Conservation (phyloP, 2,113 vertebrate species). For the Bostrychus sinensis region DNA sequence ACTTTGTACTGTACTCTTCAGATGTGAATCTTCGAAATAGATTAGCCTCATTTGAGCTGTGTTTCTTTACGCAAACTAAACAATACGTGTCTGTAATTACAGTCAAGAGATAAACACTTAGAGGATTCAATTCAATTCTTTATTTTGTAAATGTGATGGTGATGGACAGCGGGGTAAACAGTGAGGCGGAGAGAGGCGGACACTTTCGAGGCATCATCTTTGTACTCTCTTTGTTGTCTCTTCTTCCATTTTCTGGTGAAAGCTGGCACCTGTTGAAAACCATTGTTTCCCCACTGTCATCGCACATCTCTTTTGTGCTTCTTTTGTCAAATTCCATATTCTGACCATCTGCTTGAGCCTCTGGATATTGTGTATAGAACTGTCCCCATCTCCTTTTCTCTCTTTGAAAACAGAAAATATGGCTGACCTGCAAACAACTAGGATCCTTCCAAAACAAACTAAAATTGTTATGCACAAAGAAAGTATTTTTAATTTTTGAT, state of each 20-base stretch:
- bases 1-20: too few relatives aligned
- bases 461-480: too few relatives aligned
- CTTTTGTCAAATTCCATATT: constrained; percentile 15
- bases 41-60: too few relatives aligned
- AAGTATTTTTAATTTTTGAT: too few relatives aligned
- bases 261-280: constrained; percentile 29
- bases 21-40: too few relatives aligned
- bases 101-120: background rate
- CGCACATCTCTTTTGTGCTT: constrained; percentile 6
- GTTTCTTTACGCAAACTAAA: too few relatives aligned
- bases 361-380: background rate
- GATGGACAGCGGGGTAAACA: background rate
- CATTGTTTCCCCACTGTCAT: constrained; percentile 11
- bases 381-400: background rate
- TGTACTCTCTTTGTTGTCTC: constrained; percentile 3
- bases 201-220: background rate
- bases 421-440: background rate
- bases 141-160: background rate
- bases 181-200: background rate
- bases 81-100: too few relatives aligned
- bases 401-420: background rate
- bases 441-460: too few relatives aligned
- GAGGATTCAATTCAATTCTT: background rate
- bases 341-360: constrained; percentile 40
- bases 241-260: constrained; percentile 15